These are phyloP conservation scores for Drosophila anceps DNA, from an alignment of 2,888 invertebrate species.

Conservation along the genomic window DNA sequence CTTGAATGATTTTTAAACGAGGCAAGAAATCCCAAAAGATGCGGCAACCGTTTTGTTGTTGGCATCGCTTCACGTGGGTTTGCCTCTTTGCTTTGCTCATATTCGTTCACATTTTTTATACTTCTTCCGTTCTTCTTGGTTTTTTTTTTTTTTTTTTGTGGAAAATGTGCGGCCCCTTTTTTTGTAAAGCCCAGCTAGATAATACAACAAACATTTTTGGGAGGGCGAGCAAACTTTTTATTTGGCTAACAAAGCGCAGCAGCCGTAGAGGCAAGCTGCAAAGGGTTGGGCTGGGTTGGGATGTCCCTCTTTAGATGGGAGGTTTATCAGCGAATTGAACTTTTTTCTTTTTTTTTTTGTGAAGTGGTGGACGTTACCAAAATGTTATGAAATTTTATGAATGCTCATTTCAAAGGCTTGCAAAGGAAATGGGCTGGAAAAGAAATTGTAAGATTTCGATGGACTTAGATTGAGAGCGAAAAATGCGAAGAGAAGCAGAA, in stretches of 20 bases:
- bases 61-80: slow-evolving; percentile 74
- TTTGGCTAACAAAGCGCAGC: slow-evolving; percentile 47
- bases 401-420: slow-evolving; percentile 17
- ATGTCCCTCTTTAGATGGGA: neutral
- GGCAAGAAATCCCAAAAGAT: slow-evolving; percentile 83
- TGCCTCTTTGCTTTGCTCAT: slow-evolving; percentile 29
- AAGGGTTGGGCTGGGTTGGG: slow-evolving; percentile 25
- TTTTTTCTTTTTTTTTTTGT: slow-evolving; percentile 22
- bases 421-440: slow-evolving; percentile 6
- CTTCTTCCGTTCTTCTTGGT: slow-evolving; percentile 16
- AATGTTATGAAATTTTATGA: slow-evolving; percentile 38
- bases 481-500: too few species aligned
- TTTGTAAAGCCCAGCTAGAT: slow-evolving; percentile 57
- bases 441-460: slow-evolving; percentile 7
- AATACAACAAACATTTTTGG: slow-evolving; percentile 66
- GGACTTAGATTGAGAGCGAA: neutral
- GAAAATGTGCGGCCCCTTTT: slow-evolving; percentile 33
- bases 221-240: slow-evolving; percentile 45
- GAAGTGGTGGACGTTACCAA: slow-evolving; percentile 15
- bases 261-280: slow-evolving; percentile 8
- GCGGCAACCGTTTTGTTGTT: slow-evolving; percentile 78
- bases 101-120: slow-evolving; percentile 40
- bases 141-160: slow-evolving; percentile 43
- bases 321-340: slow-evolving; percentile 48
- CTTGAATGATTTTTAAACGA: slow-evolving; percentile 84